Conservation (phyloP, 2,797 vertebrate genomes). For the Peromyscus attwateri region DNA sequence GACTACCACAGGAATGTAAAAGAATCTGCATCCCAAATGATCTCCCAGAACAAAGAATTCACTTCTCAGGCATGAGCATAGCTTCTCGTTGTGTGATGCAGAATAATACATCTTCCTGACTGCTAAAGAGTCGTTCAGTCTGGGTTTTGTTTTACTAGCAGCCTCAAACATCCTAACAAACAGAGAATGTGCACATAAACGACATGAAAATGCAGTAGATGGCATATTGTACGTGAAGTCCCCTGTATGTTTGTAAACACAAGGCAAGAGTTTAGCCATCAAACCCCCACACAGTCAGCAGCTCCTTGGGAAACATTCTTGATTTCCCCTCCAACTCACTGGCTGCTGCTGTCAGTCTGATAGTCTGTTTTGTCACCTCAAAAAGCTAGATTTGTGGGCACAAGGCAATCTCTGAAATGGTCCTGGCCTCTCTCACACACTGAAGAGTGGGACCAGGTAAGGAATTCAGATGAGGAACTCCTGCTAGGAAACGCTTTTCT, state of each 20-base stretch:
- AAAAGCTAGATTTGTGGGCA: background rate
- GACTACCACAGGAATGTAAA: background rate
- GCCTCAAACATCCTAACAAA: conserved; percentile 26
- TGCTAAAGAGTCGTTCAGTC: background rate
- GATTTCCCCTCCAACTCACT: background rate
- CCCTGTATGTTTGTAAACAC: background rate
- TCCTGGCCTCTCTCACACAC: background rate
- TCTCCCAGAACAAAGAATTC: background rate
- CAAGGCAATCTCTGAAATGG: background rate
- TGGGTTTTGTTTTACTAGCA: conserved; percentile 42
- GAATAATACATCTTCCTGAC: background rate
- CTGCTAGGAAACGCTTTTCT: background rate
- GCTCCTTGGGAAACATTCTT: background rate
- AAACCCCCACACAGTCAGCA: background rate
- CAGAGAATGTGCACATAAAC: background rate
- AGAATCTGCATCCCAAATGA: background rate
- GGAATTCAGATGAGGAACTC: background rate
- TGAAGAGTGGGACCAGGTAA: background rate
- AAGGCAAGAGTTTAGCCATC: background rate
- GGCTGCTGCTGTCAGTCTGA: background rate
- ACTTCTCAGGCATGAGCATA: background rate
- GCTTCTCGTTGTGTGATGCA: background rate
- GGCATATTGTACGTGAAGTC: background rate
- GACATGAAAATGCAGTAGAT: background rate
- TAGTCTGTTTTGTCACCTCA: background rate